Evolutionary conservation across 2,888 invertebrate genomes (phyloP).

Genomic region (Drosophila setosimentum): DNA sequence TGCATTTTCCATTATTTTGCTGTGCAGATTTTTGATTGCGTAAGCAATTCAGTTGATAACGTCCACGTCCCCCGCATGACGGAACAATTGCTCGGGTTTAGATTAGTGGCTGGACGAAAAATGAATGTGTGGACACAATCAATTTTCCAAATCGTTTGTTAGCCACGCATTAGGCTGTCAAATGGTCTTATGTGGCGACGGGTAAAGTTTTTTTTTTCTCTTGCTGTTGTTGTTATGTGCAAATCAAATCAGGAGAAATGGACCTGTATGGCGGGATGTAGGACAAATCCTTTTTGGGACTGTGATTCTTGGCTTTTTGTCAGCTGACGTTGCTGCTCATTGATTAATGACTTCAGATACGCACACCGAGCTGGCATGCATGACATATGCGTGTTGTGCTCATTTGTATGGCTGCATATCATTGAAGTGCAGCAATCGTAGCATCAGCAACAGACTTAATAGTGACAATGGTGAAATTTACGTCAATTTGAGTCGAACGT

Average conservation of each 20-base stretch:
- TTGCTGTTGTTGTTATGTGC: not conserved
- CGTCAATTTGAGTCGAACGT: constrained; percentile 37
- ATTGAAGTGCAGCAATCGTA: constrained; percentile 28
- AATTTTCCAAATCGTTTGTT: constrained; percentile 67
- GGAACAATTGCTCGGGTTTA: constrained; percentile 7
- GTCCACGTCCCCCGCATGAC: not conserved
- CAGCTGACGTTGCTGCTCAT: constrained; percentile 27
- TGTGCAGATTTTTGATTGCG: constrained; percentile 46
- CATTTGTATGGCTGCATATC: constrained; percentile 36
- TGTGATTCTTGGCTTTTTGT: constrained; percentile 41
- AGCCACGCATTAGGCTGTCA: constrained; percentile 61
- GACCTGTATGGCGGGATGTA: not conserved
- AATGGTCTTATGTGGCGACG: constrained; percentile 23
- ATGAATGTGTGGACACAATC: constrained; percentile 57
- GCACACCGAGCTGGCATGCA: constrained; percentile 26
- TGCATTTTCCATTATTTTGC: not conserved
- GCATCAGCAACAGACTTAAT: not conserved
- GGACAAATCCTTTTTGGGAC: constrained; percentile 4
- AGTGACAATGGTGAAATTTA: constrained; percentile 20
- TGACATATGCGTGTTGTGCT: constrained; percentile 54
- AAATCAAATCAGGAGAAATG: not conserved
- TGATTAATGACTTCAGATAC: constrained; percentile 65
- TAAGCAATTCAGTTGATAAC: constrained; percentile 24
- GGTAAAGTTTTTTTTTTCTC: not conserved
- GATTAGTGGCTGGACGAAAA: constrained; percentile 28